These are phyloP conservation scores for Agrenia bidenticulata DNA, from an alignment of 2,888 invertebrate species.

Conservation along the genomic window DNA sequence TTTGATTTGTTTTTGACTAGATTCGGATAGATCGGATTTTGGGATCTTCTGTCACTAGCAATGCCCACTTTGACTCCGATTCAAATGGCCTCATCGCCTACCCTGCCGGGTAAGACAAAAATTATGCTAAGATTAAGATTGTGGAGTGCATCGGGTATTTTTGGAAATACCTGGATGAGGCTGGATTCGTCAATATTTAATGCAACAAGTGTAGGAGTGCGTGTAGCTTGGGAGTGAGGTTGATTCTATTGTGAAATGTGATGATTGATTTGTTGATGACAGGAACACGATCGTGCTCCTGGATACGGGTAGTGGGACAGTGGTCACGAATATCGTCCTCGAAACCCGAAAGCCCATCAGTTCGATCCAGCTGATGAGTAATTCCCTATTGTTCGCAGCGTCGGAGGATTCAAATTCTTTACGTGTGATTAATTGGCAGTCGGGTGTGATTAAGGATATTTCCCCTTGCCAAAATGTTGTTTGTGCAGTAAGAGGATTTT, in stretches of 20 bases:
- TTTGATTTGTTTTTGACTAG: conserved; percentile 63
- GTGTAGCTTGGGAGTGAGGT: not conserved
- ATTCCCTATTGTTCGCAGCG: conserved; percentile 51
- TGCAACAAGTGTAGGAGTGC: not conserved
- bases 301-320: conserved; percentile 68
- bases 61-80: conserved; percentile 87
- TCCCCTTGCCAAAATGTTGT: conserved; percentile 53
- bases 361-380: conserved; percentile 50
- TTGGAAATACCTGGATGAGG: too few species aligned
- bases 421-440: conserved; percentile 51
- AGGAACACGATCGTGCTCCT: conserved; percentile 95
- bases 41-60: conserved; percentile 90
- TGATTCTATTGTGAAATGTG: conserved; percentile 4
- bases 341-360: conserved; percentile 51
- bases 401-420: conserved; percentile 52
- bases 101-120: conserved; percentile 85
- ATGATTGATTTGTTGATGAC: not conserved
- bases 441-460: conserved; percentile 51
- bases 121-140: conserved; percentile 7
- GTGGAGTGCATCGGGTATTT: not conserved
- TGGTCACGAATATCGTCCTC: conserved; percentile 50
- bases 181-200: too few species aligned
- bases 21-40: conserved; percentile 92
- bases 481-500: conserved; percentile 42
- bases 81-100: conserved; percentile 83